Percentiles rank a stretch among this genome's conserved stretches.
Evolutionary conservation across 2,888 invertebrate genomes (phyloP).

Genomic region (Elysia crispata): DNA sequence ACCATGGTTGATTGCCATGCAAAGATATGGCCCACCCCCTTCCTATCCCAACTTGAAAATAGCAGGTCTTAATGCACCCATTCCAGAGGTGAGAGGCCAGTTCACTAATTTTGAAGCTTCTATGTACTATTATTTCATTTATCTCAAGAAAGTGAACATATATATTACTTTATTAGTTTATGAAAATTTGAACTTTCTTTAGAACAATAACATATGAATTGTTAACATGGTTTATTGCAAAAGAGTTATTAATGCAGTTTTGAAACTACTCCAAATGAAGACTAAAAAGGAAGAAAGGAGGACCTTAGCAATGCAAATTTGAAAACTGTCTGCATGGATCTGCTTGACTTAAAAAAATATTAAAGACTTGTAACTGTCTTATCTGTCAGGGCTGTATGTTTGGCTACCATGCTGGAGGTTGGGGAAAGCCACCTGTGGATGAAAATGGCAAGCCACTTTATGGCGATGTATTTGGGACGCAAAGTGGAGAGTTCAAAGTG

Average conservation of each 20-base stretch:
- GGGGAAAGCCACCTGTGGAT: conserved; percentile 99
- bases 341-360: too few relatives aligned
- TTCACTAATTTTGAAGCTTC: neutral
- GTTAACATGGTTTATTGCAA: too few relatives aligned
- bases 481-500: conserved; percentile 71
- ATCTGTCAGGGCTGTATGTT: conserved; percentile 87
- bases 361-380: neutral
- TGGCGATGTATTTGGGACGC: conserved; percentile 96
- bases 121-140: neutral
- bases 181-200: too few relatives aligned
- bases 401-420: conserved; percentile 98
- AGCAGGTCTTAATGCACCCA: conserved; percentile 97
- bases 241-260: too few relatives aligned
- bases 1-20: conserved; percentile 98
- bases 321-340: too few relatives aligned
- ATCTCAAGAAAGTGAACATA: neutral
- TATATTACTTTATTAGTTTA: neutral
- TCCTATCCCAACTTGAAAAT: conserved; percentile 99
- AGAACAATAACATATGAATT: too few relatives aligned
- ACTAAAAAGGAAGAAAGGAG: too few relatives aligned
- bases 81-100: conserved; percentile 86
- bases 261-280: too few relatives aligned
- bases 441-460: conserved; percentile 98
- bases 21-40: conserved; percentile 98
- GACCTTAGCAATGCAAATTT: too few relatives aligned